Conservation (phyloP, 1,140 invertebrate genomes). For the Drosophila rhopaloa region DNA sequence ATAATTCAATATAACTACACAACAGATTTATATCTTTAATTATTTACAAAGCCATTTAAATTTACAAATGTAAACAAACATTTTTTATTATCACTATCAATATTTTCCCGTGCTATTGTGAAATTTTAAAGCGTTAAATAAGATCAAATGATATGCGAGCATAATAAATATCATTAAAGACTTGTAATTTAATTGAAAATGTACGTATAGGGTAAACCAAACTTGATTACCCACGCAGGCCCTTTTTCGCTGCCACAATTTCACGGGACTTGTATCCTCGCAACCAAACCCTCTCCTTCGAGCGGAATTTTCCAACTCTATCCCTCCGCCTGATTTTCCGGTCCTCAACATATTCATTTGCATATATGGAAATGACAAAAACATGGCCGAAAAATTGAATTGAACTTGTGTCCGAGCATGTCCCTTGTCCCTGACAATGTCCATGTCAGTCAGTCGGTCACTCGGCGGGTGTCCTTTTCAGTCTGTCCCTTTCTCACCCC, state of each 20-base stretch:
- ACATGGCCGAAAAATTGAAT: constrained; percentile 81
- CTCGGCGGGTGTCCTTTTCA: constrained; percentile 46
- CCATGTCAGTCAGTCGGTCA: constrained; percentile 37
- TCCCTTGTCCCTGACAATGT: constrained; percentile 40
- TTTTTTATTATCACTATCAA: too few species aligned
- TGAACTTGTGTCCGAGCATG: constrained; percentile 71
- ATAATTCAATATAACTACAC: too few species aligned
- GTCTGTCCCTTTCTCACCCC: constrained; percentile 6
- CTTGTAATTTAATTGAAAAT: not conserved
- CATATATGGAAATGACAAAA: constrained; percentile 81
- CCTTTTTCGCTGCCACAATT: not conserved
- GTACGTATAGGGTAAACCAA: not conserved
- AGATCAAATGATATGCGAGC: not conserved
- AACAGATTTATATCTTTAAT: too few species aligned
- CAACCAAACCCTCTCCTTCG: constrained; percentile 6
- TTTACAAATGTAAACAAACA: too few species aligned
- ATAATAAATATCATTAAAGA: too few species aligned
- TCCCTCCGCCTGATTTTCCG: constrained; percentile 57
- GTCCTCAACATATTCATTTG: constrained; percentile 77
- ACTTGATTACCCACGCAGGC: constrained; percentile 2
- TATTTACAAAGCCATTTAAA: too few species aligned
- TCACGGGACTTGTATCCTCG: not conserved
- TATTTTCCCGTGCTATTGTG: too few species aligned
- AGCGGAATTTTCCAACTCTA: not conserved
- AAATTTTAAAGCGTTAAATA: not conserved